phyloP scores from a whole-genome alignment of 1,140 invertebrate species.

The Bombus balteatus region DNA sequence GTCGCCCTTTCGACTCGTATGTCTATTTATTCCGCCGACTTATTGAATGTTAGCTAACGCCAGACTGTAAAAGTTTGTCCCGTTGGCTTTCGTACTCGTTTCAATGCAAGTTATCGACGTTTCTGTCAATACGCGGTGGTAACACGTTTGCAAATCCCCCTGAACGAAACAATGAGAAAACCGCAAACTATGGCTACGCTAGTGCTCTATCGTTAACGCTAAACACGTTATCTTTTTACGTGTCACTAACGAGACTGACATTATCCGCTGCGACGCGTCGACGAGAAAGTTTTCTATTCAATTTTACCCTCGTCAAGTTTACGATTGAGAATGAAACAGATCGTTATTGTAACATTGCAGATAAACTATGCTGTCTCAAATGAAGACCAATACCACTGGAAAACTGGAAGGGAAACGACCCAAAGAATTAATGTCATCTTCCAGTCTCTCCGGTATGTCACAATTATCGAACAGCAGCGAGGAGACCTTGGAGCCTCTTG shows the following conservation, averaged over 20 bases:
- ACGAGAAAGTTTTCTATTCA: neutral
- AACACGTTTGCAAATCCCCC: neutral
- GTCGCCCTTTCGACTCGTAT: neutral
- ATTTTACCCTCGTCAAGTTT: neutral
- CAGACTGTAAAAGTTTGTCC: constrained; percentile 7
- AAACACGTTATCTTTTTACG: neutral
- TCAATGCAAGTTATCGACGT: constrained; percentile 20
- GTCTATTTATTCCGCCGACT: too few species aligned
- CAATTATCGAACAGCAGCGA: constrained; percentile 81
- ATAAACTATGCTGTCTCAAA: constrained; percentile 76
- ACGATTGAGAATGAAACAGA: neutral
- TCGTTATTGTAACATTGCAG: constrained; percentile 46
- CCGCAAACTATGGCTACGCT: neutral
- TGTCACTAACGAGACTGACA: neutral
- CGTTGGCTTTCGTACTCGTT: neutral
- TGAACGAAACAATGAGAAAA: constrained; percentile 15
- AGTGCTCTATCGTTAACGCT: neutral
- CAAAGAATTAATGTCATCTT: constrained; percentile 81
- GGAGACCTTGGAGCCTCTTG: constrained; percentile 78
- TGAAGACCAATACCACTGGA: constrained; percentile 64
- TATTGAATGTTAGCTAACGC: too few species aligned
- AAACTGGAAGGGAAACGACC: constrained; percentile 77
- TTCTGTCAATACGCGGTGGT: constrained; percentile 24
- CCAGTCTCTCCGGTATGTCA: constrained; percentile 80
- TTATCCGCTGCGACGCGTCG: neutral